Base-by-base conservation (phyloP, 1,140 invertebrate genomes). In the Lineus longissimus region DNA sequence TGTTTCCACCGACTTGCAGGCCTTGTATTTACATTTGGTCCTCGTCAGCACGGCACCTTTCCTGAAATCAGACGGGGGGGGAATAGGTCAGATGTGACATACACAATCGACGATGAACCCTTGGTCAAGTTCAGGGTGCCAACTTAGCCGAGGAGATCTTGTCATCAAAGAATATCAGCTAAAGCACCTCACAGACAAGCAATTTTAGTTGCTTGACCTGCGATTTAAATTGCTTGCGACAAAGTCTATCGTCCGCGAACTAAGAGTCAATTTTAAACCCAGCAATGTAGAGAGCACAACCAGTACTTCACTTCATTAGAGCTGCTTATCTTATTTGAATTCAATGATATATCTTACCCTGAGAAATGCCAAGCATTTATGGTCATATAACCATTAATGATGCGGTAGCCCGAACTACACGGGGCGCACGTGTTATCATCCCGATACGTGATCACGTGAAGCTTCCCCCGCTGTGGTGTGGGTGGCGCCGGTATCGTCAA, bases 11-110 rank as follows among this genome's bases (percentile, higher is more conserved):
- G 76, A 74, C 54, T 72, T 73, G 59, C 78, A 76, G 11, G 76
- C 78, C 54, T 78, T 78, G 65, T 76, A 77, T 66, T 78, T 77
- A 66, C 76, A 74, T 43, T 75, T 77, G 15, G 76, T 73, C 61
- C 73, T 71, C 0, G 76, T 76, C 2, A 76, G 25, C 11, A 78
- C 63, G 6, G 75, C 76, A 9, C 71, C 73, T 70, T 77, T 76
- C 41, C 77, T 78, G 72, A 13, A 58, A 45, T 22, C 54, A 6
- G n/a, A n/a, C n/a, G n/a, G n/a, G n/a, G n/a, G n/a, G n/a, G n/a
- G n/a, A n/a, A n/a, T n/a, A n/a, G 17, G 40, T 43, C 40, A 43
- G 40, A 11, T n/a, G n/a, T 43, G 40, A 13, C n/a, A 43, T 43
- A 43, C 40, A 43, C 11, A n/a, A 11, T 13, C n/a, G n/a, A 43